These are phyloP conservation scores for Cyprinus carpio DNA, from an alignment of 2,113 vertebrate species.

Conservation along the genomic window DNA sequence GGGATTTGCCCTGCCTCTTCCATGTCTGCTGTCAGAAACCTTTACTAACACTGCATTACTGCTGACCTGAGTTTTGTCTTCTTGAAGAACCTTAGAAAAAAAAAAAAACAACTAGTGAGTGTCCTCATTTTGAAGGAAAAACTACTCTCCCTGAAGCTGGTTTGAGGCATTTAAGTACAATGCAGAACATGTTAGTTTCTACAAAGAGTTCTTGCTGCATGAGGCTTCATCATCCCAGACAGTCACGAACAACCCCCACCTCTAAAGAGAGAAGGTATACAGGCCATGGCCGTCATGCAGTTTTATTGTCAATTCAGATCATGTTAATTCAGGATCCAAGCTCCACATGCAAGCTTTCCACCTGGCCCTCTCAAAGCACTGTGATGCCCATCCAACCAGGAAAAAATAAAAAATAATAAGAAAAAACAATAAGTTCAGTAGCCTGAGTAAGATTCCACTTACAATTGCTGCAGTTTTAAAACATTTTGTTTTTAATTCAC, in stretches of 20 bases:
- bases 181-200: background rate
- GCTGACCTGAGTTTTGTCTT: background rate
- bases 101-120: background rate
- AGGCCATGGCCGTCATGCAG: background rate
- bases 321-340: background rate
- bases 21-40: background rate
- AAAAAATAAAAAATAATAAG: background rate
- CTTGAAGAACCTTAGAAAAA: background rate
- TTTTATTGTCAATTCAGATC: background rate
- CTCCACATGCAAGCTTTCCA: background rate
- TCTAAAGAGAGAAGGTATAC: background rate
- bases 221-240: conserved; percentile 7
- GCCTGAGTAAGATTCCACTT: background rate
- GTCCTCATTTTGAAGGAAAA: background rate
- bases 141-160: background rate
- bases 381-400: background rate
- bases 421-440: too few relatives aligned
- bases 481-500: too few relatives aligned
- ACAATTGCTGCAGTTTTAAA: background rate
- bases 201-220: background rate
- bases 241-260: background rate
- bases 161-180: conserved; percentile 22
- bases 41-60: background rate
- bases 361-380: background rate
- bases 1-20: background rate